phyloP scores from a whole-genome alignment of 2,113 vertebrate genomes.

The Entomyzon cyanotis region DNA sequence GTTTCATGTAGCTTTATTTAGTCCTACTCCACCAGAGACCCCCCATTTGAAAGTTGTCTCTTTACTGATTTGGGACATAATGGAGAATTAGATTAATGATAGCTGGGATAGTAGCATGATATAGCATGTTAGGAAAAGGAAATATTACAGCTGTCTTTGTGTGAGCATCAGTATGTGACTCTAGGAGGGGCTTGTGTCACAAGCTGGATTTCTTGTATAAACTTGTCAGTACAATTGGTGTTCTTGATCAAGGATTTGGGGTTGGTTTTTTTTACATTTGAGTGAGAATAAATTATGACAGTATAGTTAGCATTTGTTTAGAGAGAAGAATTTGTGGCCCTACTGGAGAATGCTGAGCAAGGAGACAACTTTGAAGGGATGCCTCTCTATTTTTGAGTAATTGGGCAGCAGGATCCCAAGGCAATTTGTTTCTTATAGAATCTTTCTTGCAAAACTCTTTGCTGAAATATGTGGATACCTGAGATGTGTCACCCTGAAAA shows the following conservation, averaged over 20 bases:
- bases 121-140: not conserved
- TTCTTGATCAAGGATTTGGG: not conserved
- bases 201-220: not conserved
- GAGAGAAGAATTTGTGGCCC: not conserved
- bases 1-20: not conserved
- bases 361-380: not conserved
- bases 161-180: not conserved
- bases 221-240: not conserved
- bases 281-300: not conserved
- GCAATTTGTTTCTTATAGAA: constrained; percentile 17
- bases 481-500: constrained; percentile 15
- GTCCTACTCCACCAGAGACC: not conserved
- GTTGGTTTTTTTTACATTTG: not conserved
- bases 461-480: constrained; percentile 18
- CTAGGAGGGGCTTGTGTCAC: not conserved
- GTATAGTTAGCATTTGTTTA: not conserved
- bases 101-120: not conserved
- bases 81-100: not conserved
- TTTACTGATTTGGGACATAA: not conserved
- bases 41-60: not conserved
- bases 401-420: constrained; percentile 8
- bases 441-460: not conserved
- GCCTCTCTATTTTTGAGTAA: constrained; percentile 20
- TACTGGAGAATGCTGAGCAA: constrained; percentile 25
- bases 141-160: not conserved